Percentiles rank a stretch among this genome's conserved stretches.
phyloP scores from a whole-genome alignment of 2,113 vertebrate species.

The Ceratotherium simum region DNA sequence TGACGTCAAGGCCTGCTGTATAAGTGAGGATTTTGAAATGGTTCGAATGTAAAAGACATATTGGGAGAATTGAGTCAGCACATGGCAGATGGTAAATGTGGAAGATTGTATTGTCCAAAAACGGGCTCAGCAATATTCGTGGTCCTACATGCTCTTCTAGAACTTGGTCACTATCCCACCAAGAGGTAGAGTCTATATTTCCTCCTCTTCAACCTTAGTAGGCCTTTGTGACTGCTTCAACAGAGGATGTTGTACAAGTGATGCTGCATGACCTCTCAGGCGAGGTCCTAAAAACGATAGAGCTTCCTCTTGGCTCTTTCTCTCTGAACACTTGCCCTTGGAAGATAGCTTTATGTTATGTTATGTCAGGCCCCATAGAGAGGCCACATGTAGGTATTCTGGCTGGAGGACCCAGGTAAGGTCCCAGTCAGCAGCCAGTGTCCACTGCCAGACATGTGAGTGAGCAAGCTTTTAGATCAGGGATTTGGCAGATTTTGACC shows the following conservation, averaged over 20 bases:
- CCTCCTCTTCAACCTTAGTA: background rate
- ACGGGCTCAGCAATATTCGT: constrained; percentile 11
- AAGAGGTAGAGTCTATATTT: background rate
- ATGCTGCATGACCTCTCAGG: background rate
- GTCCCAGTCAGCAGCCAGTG: background rate
- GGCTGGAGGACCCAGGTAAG: background rate
- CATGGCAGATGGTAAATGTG: background rate
- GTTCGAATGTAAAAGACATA: background rate
- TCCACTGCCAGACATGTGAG: background rate
- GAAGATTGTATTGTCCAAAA: background rate
- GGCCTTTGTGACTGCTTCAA: background rate
- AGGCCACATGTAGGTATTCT: background rate
- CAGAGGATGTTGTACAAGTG: background rate
- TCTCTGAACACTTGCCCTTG: background rate
- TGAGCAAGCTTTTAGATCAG: background rate
- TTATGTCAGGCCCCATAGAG: background rate
- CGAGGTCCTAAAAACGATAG: background rate
- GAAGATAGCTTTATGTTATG: background rate
- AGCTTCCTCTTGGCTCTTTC: background rate
- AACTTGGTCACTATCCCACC: background rate
- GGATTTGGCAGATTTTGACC: background rate
- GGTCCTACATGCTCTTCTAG: background rate
- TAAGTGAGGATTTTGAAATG: constrained; percentile 54
- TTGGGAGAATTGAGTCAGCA: background rate
- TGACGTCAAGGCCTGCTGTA: background rate